Conservation (phyloP, 2,113 vertebrate species). For the Melospiza melodia region DNA sequence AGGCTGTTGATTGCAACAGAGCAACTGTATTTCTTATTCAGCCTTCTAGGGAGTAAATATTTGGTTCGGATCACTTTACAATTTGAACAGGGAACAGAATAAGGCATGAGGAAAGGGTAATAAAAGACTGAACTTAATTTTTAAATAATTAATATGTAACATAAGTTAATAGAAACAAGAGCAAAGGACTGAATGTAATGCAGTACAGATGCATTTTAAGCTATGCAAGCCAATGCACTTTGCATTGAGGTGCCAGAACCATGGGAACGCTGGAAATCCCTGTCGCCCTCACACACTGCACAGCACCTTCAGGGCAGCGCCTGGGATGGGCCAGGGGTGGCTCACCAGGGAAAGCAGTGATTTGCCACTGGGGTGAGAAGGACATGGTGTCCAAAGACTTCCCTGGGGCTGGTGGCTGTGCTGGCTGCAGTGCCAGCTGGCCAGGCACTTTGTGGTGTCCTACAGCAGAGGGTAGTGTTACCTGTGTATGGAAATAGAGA, state of each 20-base stretch:
- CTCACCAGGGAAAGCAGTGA: rapidly evolving
- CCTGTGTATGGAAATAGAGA: not conserved
- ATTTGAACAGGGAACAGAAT: not conserved
- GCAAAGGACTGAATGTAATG: not conserved
- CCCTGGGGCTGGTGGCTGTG: not conserved
- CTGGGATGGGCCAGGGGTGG: not conserved
- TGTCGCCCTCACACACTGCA: rapidly evolving
- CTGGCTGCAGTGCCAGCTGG: rapidly evolving
- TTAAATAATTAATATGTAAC: not conserved
- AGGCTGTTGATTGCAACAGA: not conserved
- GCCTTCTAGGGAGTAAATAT: not conserved
- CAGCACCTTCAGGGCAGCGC: not conserved
- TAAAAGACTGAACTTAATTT: not conserved
- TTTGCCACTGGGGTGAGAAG: rapidly evolving
- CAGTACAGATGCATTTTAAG: not conserved
- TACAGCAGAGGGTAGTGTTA: constrained; percentile 9
- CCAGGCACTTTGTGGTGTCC: not conserved
- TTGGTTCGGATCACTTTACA: not conserved
- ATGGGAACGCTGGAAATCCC: rapidly evolving
- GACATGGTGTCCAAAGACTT: not conserved
- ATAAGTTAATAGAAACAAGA: not conserved
- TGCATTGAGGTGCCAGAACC: not conserved
- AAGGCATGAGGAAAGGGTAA: not conserved
- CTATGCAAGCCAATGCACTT: not conserved
- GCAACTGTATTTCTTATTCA: not conserved